These are phyloP conservation scores for Rotaria sp. DNA, from an alignment of 2,888 invertebrate genomes.

Conservation along the genomic window DNA sequence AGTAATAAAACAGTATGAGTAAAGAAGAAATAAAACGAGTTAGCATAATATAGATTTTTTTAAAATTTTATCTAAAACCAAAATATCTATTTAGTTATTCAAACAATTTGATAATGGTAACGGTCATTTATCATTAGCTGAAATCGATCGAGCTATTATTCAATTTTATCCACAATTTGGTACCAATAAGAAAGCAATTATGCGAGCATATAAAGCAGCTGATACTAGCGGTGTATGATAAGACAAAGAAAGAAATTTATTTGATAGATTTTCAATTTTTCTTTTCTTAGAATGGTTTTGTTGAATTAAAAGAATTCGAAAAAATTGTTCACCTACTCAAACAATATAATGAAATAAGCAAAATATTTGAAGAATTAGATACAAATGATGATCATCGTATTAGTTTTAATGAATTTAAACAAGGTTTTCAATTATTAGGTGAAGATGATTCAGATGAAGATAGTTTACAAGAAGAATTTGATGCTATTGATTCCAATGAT, in stretches of 20 bases:
- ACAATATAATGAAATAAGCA: neutral
- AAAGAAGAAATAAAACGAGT: neutral
- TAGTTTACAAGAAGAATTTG: neutral
- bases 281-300: neutral
- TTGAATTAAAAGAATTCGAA: neutral
- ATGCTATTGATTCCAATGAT: neutral
- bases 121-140: neutral
- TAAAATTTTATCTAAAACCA: neutral
- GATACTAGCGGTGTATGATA: slow-evolving; percentile 3
- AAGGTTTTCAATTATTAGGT: neutral
- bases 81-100: neutral
- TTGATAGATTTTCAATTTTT: neutral
- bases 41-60: neutral
- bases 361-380: neutral
- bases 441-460: neutral
- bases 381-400: neutral
- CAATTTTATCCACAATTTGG: neutral
- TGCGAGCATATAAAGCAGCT: slow-evolving; percentile 19
- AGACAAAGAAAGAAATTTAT: neutral
- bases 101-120: slow-evolving; percentile 8
- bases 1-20: neutral
- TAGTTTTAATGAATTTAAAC: neutral
- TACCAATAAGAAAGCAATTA: neutral
- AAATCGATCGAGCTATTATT: neutral
- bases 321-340: neutral